A percentile compares a stretch with the other conserved stretches of the same genome.
These are phyloP conservation scores for Coptodon rendalli DNA, from an alignment of 2,113 vertebrate species.

Conservation along the genomic window DNA sequence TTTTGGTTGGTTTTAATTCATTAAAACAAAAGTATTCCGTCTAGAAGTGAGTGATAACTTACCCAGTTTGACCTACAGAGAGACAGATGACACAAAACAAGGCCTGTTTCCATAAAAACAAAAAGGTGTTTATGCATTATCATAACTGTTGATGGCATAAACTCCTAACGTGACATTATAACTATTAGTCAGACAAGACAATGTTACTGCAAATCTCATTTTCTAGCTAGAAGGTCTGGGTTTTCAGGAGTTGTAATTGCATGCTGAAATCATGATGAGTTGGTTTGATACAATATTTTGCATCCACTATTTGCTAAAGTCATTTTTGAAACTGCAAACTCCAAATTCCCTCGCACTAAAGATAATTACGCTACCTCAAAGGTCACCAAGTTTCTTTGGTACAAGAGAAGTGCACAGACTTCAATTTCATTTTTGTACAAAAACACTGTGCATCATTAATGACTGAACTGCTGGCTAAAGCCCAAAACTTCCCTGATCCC, in stretches of 20 bases:
- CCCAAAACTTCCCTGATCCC: constrained; percentile 6
- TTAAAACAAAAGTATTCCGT: constrained; percentile 16
- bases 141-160: background rate
- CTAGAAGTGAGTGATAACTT: background rate
- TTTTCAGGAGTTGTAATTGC: background rate
- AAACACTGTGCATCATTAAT: background rate
- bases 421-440: background rate
- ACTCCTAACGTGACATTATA: background rate
- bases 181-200: background rate
- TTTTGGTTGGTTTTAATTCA: background rate
- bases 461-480: background rate
- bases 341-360: background rate
- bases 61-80: constrained; percentile 43
- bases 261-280: background rate
- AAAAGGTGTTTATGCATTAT: background rate
- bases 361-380: background rate
- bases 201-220: background rate
- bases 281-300: background rate
- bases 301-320: background rate
- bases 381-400: background rate
- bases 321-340: background rate
- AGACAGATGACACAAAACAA: background rate
- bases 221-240: background rate
- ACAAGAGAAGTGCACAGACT: background rate
- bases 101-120: background rate